Conservation (phyloP, 2,113 vertebrate species). For the Hepsetus odoe region DNA sequence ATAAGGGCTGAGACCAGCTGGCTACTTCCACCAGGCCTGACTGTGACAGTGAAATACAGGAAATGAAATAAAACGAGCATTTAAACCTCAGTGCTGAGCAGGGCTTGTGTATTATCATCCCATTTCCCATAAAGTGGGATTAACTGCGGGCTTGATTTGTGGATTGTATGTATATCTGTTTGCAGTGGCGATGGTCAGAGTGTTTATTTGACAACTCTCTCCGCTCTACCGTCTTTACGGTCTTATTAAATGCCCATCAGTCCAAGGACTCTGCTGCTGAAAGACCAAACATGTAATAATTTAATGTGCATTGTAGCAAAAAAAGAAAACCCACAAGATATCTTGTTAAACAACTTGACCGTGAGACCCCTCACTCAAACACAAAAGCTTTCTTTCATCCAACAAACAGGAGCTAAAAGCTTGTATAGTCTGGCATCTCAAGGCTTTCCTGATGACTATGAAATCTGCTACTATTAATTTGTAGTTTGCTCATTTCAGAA, state of each 20-base stretch:
- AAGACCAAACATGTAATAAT: conserved; percentile 17
- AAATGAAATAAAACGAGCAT: conserved; percentile 18
- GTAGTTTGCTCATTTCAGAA: not conserved
- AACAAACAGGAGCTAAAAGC: not conserved
- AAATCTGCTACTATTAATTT: not conserved
- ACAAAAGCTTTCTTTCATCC: not conserved
- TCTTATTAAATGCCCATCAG: conserved; percentile 26
- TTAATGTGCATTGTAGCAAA: conserved; percentile 19
- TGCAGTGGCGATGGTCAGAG: not conserved
- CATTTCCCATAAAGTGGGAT: conserved; percentile 9
- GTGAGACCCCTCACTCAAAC: not conserved
- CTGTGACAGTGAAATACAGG: conserved; percentile 20
- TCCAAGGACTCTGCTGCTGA: conserved; percentile 25
- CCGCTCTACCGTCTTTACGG: conserved; percentile 19
- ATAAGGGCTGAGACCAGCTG: conserved; percentile 4
- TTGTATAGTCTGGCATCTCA: not conserved
- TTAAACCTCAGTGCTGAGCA: not conserved
- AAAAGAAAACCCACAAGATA: not conserved
- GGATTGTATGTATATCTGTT: not conserved
- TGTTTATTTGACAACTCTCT: conserved; percentile 35
- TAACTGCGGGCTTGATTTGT: conserved; percentile 16
- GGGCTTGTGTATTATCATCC: not conserved
- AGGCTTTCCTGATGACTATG: not conserved
- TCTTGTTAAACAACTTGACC: not conserved
- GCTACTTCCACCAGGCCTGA: not conserved